Evolutionary conservation across 2,888 invertebrate genomes (phyloP).

Genomic region (Tetranychus truncatus): DNA sequence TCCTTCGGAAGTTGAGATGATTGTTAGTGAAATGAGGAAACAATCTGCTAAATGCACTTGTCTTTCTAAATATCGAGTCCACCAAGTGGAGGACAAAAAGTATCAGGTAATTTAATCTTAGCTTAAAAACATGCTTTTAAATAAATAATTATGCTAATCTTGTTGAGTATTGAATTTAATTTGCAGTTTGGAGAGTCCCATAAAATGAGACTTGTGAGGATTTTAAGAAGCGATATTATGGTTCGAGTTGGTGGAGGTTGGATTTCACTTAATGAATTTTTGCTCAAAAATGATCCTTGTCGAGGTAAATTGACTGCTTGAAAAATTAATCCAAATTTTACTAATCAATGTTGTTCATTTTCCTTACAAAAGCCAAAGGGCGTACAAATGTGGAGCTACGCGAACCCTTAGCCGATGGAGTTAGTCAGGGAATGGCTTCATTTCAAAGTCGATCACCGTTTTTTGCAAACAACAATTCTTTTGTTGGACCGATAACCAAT

Average conservation of each 20-base stretch:
- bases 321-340: not conserved
- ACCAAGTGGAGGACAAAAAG: slow-evolving; percentile 8
- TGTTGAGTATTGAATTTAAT: slow-evolving; percentile 20
- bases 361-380: slow-evolving; percentile 46
- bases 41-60: not conserved
- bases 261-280: slow-evolving; percentile 97
- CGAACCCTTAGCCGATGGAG: slow-evolving; percentile 93
- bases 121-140: slow-evolving; percentile 53
- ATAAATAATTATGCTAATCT: slow-evolving; percentile 36
- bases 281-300: slow-evolving; percentile 98
- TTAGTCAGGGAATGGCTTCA: slow-evolving; percentile 53
- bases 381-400: slow-evolving; percentile 98
- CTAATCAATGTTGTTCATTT: not conserved
- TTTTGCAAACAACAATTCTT: slow-evolving; percentile 33
- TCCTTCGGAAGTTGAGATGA: slow-evolving; percentile 1
- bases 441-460: slow-evolving; percentile 40
- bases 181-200: slow-evolving; percentile 94
- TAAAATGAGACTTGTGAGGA: slow-evolving; percentile 88
- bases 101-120: slow-evolving; percentile 2
- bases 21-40: slow-evolving; percentile 34
- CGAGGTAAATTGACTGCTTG: slow-evolving; percentile 47
- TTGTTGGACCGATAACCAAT: slow-evolving; percentile 81
- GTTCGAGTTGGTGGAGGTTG: slow-evolving; percentile 98
- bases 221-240: slow-evolving; percentile 97
- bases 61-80: slow-evolving; percentile 4